Conservation (phyloP, 2,888 invertebrate species). For the Andrena bicolor region DNA sequence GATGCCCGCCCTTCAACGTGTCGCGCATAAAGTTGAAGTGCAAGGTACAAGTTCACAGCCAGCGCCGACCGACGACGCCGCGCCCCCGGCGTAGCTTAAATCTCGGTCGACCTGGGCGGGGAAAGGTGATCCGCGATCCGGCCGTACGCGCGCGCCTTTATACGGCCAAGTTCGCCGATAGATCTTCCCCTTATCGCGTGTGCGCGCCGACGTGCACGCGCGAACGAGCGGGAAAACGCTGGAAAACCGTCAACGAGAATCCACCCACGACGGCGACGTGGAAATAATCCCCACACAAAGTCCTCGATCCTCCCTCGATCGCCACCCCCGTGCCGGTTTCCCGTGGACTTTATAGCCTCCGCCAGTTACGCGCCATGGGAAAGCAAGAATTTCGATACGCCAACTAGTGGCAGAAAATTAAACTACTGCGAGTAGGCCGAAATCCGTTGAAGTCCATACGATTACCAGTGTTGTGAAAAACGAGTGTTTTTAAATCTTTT, state of each 20-base stretch:
- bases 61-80: too few species aligned
- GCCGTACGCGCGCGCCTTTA: conserved; percentile 62
- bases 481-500: too few species aligned
- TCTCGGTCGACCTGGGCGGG: conserved; percentile 39
- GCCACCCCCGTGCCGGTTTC: background rate
- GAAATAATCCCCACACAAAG: conserved; percentile 54
- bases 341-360: background rate
- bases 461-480: too few species aligned
- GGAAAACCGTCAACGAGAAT: conserved; percentile 40
- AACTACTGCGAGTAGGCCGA: too few species aligned
- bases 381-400: too few species aligned
- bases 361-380: too few species aligned
- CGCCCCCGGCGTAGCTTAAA: too few species aligned
- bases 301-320: conserved; percentile 37
- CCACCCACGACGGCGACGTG: conserved; percentile 30
- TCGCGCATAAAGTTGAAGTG: conserved; percentile 69
- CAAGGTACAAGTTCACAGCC: conserved; percentile 70
- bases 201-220: background rate
- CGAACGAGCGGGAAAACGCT: conserved; percentile 21
- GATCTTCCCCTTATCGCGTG: conserved; percentile 66
- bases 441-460: too few species aligned
- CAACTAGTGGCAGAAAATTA: too few species aligned
- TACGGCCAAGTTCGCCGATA: conserved; percentile 68
- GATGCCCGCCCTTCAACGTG: conserved; percentile 70
- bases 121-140: conserved; percentile 56